Base-by-base conservation (phyloP, 2,797 vertebrate genomes). In the Morelia viridis region DNA sequence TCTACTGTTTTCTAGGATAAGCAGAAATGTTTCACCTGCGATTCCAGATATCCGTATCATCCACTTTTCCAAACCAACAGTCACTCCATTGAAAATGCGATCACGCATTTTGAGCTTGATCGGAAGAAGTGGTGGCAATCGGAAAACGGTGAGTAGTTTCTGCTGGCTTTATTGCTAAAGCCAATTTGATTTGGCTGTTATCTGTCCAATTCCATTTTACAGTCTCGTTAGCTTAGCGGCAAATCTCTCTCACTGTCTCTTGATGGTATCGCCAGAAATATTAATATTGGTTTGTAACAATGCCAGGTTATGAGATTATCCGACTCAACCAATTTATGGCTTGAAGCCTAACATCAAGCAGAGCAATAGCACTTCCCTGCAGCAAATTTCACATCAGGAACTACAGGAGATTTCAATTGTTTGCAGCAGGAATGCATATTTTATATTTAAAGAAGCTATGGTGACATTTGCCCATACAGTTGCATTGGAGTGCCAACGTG, bases 101-200 rank as follows among this genome's bases (percentile, higher is more conserved):
- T 99, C 94, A 97, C 98, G 5, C 97, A 97, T 0, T 99, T 98
- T 93, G 98, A 98, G 89, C 96, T 97, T 0, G 96, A 98, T 28
- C 97, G 97, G 94, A 98, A 97, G 91, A 98, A 97, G 93, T 99
- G 99, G 98, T 99, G 98, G 98, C 98, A 99, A 94, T 98, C 98
- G 9, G 98, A 98, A 97, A 99, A 99, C 0, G 98, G 99, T 98
- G 94, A 87, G 92, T 91, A 90, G 85, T 58, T 35, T 46, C 24
- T 8, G 90, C 91, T 10, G 28, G 62, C 60, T 90, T 28, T 26
- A n/a, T 13, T 26, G 35, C 56, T 11, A 50, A 41, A 56, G 24
- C 3, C 71, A 35, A 10, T 64, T 31, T 93, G 93, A 64, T 46
- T 76, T 86, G n/a, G 24, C 31, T 57, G 26, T 35, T 4, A 89